Percentiles rank a stretch among this genome's conserved stretches.
phyloP scores from a whole-genome alignment of 2,113 vertebrate genomes.

The Tyto alba region DNA sequence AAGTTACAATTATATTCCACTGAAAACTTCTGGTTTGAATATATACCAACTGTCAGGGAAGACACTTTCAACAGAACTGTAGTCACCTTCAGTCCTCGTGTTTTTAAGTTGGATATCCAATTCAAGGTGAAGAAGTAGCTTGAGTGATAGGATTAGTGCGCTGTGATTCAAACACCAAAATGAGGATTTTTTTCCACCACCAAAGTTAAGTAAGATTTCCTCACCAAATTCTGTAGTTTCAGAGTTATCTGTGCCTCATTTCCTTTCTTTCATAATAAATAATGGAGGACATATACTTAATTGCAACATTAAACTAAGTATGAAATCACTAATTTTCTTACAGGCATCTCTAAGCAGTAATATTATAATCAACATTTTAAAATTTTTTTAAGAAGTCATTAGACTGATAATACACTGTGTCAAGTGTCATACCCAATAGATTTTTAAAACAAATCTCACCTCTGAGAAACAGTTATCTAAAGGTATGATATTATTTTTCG shows the following conservation, averaged over 20 bases:
- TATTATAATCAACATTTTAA: background rate
- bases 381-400: background rate
- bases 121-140: background rate
- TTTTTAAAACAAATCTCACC: background rate
- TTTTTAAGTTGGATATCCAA: background rate
- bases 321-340: background rate
- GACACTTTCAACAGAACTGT: background rate
- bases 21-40: background rate
- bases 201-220: background rate
- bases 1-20: background rate
- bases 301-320: background rate
- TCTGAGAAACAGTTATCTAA: background rate
- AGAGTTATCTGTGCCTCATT: background rate
- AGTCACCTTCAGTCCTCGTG: background rate
- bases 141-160: background rate
- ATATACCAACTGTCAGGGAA: background rate
- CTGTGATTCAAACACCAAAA: background rate
- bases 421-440: background rate
- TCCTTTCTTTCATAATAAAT: background rate
- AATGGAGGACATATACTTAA: background rate
- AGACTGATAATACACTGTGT: background rate
- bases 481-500: background rate
- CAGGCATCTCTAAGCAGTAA: background rate
- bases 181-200: background rate
- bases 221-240: background rate